phyloP scores from a whole-genome alignment of 2,113 vertebrate species.

The Malurus alboscapulatus region DNA sequence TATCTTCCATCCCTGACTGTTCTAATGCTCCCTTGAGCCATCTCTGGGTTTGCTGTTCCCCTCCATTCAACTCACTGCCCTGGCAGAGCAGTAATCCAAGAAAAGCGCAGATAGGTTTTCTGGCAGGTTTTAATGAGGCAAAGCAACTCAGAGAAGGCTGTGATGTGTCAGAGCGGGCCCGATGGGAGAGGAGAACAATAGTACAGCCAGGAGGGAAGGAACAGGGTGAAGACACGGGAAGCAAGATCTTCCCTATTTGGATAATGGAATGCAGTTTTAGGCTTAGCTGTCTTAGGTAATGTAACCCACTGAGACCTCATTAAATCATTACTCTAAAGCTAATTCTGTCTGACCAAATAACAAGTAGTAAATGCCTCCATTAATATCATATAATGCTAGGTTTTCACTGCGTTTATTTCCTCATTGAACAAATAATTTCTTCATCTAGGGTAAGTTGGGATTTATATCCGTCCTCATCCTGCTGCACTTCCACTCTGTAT shows the following conservation, averaged over 20 bases:
- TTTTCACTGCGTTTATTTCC: neutral
- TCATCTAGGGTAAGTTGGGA: neutral
- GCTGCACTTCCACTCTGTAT: neutral
- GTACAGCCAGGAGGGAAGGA: neutral
- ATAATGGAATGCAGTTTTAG: neutral
- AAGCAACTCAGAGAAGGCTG: neutral
- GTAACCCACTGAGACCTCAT: neutral
- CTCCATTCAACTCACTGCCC: neutral
- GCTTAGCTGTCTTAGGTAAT: neutral
- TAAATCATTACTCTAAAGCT: neutral
- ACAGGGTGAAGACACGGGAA: neutral
- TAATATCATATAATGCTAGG: neutral
- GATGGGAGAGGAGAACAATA: rapidly evolving
- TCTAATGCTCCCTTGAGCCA: neutral
- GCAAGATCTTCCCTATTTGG: neutral
- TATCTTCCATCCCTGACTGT: neutral
- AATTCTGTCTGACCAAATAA: neutral
- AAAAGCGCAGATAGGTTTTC: neutral
- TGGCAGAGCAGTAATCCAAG: neutral
- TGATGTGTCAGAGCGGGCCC: neutral
- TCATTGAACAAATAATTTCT: neutral
- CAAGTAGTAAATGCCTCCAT: neutral
- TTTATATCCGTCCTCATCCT: neutral
- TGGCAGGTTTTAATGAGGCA: neutral
- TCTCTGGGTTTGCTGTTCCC: neutral